Conservation (phyloP, 2,797 vertebrate genomes). For the Apodemus agrarius region DNA sequence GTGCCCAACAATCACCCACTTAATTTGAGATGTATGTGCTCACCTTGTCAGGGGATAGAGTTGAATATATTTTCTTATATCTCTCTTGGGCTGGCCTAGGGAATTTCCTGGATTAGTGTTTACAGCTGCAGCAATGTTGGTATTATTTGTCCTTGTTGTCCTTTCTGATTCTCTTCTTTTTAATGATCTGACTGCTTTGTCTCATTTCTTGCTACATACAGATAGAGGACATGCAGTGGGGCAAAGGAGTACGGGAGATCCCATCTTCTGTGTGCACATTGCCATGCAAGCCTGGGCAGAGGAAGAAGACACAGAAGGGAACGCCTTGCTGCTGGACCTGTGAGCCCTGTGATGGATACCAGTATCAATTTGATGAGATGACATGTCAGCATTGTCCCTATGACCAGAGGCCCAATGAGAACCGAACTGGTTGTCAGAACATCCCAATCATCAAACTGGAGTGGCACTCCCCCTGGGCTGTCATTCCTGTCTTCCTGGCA, state of each 20-base stretch:
- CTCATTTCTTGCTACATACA: conserved; percentile 86
- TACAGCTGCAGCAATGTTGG: not conserved
- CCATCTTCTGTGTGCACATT: conserved; percentile 96
- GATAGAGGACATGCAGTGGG: conserved; percentile 98
- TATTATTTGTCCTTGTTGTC: not conserved
- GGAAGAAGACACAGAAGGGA: conserved; percentile 98
- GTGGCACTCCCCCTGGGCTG: conserved; percentile 99
- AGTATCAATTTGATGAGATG: conserved; percentile 97
- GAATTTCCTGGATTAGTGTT: not conserved
- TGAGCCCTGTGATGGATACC: conserved; percentile 97
- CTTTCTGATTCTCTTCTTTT: not conserved
- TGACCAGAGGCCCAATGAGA: conserved; percentile 95
- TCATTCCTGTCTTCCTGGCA: conserved; percentile 97
- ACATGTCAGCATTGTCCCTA: conserved; percentile 96
- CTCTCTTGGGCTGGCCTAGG: not conserved
- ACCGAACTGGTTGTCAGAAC: conserved; percentile 95
- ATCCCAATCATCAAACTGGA: conserved; percentile 99
- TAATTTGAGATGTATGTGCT: not conserved
- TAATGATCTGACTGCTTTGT: conserved; percentile 41
- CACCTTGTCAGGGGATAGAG: not conserved
- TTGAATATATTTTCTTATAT: not conserved
- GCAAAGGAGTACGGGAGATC: conserved; percentile 91
- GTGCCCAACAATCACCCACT: not conserved
- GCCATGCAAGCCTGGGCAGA: conserved; percentile 95
- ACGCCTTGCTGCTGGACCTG: conserved; percentile 99